A percentile compares a stretch with the other conserved stretches of the same genome.
These are phyloP conservation scores for Coptodon rendalli DNA, from an alignment of 2,113 vertebrate species.

Conservation along the genomic window DNA sequence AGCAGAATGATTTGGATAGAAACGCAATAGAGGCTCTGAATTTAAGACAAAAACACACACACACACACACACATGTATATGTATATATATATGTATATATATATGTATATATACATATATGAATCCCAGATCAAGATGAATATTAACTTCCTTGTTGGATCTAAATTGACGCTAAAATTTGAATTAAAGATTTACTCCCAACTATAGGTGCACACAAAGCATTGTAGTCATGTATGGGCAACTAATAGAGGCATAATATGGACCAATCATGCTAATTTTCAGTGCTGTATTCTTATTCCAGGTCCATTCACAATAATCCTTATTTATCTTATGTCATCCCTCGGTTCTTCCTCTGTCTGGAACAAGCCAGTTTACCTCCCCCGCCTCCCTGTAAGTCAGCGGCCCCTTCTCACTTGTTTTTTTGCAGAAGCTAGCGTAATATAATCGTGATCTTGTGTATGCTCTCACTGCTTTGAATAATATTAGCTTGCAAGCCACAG, in stretches of 20 bases:
- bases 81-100: accelerated
- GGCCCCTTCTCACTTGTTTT: background rate
- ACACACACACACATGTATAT: accelerated
- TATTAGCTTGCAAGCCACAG: background rate
- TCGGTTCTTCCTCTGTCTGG: background rate
- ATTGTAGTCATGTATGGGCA: background rate
- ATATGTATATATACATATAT: background rate
- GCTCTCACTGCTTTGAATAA: background rate
- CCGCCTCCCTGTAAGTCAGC: background rate
- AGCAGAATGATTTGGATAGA: background rate
- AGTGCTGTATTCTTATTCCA: background rate
- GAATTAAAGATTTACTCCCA: background rate
- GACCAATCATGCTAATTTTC: background rate
- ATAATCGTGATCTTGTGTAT: background rate
- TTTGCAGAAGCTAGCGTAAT: background rate
- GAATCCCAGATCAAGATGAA: background rate
- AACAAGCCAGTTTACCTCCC: background rate
- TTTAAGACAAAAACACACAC: background rate
- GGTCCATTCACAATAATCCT: background rate
- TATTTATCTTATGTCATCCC: background rate
- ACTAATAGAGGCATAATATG: background rate
- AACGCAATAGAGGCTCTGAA: background rate
- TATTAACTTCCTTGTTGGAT: background rate
- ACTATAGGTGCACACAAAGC: background rate
- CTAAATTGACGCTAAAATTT: background rate